Evolutionary conservation across 2,113 vertebrate species (phyloP).

Genomic region (Butorides virescens): DNA sequence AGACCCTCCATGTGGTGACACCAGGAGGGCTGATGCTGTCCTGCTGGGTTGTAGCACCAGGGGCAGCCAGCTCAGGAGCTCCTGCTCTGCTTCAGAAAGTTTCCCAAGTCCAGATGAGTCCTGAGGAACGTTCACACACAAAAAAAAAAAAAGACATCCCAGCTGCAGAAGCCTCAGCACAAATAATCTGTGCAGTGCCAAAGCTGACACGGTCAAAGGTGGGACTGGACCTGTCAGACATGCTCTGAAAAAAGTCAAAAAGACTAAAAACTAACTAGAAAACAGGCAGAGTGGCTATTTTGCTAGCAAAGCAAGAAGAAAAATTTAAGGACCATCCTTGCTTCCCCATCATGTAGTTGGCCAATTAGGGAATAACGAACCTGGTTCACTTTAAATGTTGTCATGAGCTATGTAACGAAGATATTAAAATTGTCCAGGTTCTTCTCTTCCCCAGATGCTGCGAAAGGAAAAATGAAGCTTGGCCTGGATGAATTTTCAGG

Average conservation of each 20-base stretch:
- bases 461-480: not conserved
- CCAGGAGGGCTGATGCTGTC: not conserved
- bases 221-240: not conserved
- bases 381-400: not conserved
- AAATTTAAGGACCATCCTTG: not conserved
- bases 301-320: not conserved
- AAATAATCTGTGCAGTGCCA: not conserved
- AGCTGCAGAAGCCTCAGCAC: not conserved
- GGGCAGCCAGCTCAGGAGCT: not conserved
- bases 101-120: not conserved
- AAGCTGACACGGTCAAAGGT: rapidly evolving
- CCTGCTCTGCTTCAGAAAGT: not conserved
- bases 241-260: not conserved
- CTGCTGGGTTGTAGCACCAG: not conserved
- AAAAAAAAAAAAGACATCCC: not conserved
- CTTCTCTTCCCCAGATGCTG: not conserved
- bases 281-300: not conserved
- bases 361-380: not conserved
- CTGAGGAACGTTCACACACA: not conserved
- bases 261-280: not conserved
- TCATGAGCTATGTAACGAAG: not conserved
- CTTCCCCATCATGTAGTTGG: not conserved
- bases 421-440: not conserved
- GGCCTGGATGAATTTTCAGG: not conserved
- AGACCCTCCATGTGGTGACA: not conserved